phyloP scores from a whole-genome alignment of 2,888 invertebrate species.

The Drosophila vallismaia region DNA sequence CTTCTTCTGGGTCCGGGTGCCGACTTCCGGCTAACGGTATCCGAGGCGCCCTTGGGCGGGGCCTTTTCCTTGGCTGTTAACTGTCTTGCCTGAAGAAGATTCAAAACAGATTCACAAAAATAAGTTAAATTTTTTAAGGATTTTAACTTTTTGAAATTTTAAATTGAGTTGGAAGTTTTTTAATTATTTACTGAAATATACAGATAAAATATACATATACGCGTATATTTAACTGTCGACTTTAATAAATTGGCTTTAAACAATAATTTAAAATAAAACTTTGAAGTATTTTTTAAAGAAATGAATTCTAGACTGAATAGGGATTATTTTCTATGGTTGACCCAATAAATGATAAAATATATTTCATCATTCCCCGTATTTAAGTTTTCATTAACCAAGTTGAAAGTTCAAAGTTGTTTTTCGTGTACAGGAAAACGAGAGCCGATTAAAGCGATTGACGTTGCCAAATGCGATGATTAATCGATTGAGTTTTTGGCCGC shows the following conservation, averaged over 20 bases:
- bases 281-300: too few species aligned
- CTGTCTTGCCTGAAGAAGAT: slow-evolving; percentile 65
- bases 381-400: background rate
- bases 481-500: slow-evolving; percentile 65
- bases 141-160: background rate
- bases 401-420: background rate
- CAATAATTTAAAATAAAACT: background rate
- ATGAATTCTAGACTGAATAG: too few species aligned
- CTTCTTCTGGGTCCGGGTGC: slow-evolving; percentile 24
- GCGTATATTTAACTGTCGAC: too few species aligned
- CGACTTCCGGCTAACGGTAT: slow-evolving; percentile 52
- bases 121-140: background rate
- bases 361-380: too few species aligned
- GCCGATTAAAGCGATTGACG: slow-evolving; percentile 20
- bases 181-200: background rate
- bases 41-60: slow-evolving; percentile 80
- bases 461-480: slow-evolving; percentile 77
- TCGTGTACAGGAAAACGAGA: background rate
- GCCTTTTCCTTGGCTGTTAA: slow-evolving; percentile 68
- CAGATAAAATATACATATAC: background rate
- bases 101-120: slow-evolving; percentile 12
- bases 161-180: background rate
- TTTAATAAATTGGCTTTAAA: too few species aligned
- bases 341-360: too few species aligned
- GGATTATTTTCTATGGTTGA: too few species aligned